Conservation (phyloP, 2,113 vertebrate species). For the Zingel zingel region DNA sequence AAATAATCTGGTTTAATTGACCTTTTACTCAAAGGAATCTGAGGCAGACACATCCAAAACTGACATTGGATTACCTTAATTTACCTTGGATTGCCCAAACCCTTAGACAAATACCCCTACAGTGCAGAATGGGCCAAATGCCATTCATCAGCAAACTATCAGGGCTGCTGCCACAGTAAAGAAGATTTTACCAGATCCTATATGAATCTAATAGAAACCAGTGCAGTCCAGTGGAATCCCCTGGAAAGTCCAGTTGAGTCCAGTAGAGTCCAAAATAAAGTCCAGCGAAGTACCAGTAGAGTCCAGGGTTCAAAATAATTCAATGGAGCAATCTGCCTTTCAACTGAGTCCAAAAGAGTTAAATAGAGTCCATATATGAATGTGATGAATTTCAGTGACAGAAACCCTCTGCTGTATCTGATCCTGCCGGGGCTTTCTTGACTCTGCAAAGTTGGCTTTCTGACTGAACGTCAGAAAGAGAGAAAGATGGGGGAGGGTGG, state of each 20-base stretch:
- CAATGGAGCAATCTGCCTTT: conserved; percentile 19
- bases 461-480: conserved; percentile 72
- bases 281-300: conserved; percentile 38
- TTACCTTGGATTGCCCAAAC: not conserved
- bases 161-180: conserved; percentile 17
- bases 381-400: conserved; percentile 22
- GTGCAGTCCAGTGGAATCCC: conserved; percentile 25
- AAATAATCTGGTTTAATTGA: conserved; percentile 27
- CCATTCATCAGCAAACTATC: conserved; percentile 47
- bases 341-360: conserved; percentile 35
- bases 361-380: conserved; percentile 43
- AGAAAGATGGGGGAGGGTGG: conserved; percentile 58
- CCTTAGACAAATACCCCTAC: not conserved
- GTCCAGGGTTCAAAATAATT: conserved; percentile 19
- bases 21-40: conserved; percentile 10
- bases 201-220: conserved; percentile 9
- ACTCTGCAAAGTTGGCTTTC: conserved; percentile 66
- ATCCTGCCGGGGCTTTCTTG: conserved; percentile 57
- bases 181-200: conserved; percentile 7
- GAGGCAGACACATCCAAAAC: not conserved
- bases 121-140: conserved; percentile 30
- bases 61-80: conserved; percentile 12
- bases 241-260: conserved; percentile 35
- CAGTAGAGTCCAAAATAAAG: conserved; percentile 49
- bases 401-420: conserved; percentile 48